A percentile compares a stretch with the other conserved stretches of the same genome.
These are phyloP conservation scores for Oenanthe melanoleuca DNA, from an alignment of 2,113 vertebrate genomes.

Conservation along the genomic window DNA sequence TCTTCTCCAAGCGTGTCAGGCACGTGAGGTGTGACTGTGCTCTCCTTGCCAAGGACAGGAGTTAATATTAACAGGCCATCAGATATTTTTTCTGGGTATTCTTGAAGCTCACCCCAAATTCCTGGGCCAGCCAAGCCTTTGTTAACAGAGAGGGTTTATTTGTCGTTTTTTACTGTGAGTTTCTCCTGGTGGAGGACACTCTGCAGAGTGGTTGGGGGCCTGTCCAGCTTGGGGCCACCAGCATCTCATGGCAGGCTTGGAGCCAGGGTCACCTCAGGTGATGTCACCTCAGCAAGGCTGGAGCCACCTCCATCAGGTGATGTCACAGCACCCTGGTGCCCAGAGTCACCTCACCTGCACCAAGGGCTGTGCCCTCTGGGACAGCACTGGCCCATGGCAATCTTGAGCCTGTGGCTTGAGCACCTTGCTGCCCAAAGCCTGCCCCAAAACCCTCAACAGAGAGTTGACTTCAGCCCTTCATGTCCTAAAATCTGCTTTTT, in stretches of 20 bases:
- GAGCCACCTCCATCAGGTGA: too few relatives aligned
- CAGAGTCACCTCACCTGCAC: neutral
- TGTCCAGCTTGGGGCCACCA: neutral
- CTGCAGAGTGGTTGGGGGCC: rapidly evolving
- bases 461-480: neutral
- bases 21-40: neutral
- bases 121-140: neutral
- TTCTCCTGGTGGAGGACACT: neutral
- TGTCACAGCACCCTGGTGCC: rapidly evolving
- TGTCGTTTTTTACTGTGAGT: neutral
- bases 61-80: neutral
- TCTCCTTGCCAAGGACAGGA: neutral
- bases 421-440: neutral
- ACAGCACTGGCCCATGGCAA: rapidly evolving
- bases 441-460: neutral
- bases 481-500: neutral
- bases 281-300: too few relatives aligned
- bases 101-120: neutral
- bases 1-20: neutral
- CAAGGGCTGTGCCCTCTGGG: neutral
- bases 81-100: neutral
- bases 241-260: too few relatives aligned
- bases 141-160: neutral
- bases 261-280: too few relatives aligned
- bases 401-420: neutral